These are phyloP conservation scores for Irena cyanogastra DNA, from an alignment of 2,113 vertebrate species.

Conservation along the genomic window DNA sequence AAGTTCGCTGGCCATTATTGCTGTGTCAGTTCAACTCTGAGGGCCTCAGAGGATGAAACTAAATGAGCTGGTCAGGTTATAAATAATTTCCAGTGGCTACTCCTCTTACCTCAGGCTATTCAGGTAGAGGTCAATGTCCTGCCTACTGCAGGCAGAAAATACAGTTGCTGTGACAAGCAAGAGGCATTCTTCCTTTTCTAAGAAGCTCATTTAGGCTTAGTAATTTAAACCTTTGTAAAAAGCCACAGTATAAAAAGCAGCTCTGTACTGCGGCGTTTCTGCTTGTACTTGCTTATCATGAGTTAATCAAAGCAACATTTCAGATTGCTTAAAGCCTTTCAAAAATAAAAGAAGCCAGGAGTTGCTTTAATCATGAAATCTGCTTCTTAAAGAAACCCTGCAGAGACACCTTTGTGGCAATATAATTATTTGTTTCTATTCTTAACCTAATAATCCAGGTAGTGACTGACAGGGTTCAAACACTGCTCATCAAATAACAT, in stretches of 20 bases:
- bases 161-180: slow-evolving; percentile 48
- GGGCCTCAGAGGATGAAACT: slow-evolving; percentile 72
- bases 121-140: slow-evolving; percentile 74
- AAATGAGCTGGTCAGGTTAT: slow-evolving; percentile 77
- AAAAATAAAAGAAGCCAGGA: slow-evolving; percentile 37
- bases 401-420: slow-evolving; percentile 42
- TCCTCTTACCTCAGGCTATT: slow-evolving; percentile 76
- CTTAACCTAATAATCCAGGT: slow-evolving; percentile 39
- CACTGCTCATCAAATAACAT: slow-evolving; percentile 13
- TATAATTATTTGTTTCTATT: slow-evolving; percentile 59
- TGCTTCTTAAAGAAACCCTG: slow-evolving; percentile 45
- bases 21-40: slow-evolving; percentile 74
- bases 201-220: slow-evolving; percentile 55
- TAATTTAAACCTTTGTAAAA: slow-evolving; percentile 59
- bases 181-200: slow-evolving; percentile 41
- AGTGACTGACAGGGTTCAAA: slow-evolving; percentile 48
- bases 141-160: slow-evolving; percentile 21
- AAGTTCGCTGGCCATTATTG: slow-evolving; percentile 83
- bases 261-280: background rate
- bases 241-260: slow-evolving; percentile 10
- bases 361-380: slow-evolving; percentile 49
- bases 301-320: slow-evolving; percentile 56
- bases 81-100: slow-evolving; percentile 83
- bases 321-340: slow-evolving; percentile 45
- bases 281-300: slow-evolving; percentile 53